These are phyloP conservation scores for Syngnathus floridae DNA, from an alignment of 2,113 vertebrate genomes.

Conservation along the genomic window DNA sequence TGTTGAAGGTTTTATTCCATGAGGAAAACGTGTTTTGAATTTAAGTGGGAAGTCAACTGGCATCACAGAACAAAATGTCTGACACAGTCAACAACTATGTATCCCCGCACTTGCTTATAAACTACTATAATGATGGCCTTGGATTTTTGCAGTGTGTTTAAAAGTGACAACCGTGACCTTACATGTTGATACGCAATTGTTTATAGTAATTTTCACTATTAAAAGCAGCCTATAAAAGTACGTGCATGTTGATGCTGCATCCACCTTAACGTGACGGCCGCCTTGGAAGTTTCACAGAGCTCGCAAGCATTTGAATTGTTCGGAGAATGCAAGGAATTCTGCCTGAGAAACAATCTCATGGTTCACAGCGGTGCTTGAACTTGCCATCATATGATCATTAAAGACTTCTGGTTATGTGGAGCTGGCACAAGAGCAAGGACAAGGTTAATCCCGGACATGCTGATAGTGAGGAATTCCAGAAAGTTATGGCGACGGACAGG, in stretches of 20 bases:
- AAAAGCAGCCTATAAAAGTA: background rate
- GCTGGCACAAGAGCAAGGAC: background rate
- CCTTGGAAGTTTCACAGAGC: conserved; percentile 30
- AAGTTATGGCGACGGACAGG: background rate
- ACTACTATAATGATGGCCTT: too few species aligned
- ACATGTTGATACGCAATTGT: background rate
- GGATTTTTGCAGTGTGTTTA: background rate
- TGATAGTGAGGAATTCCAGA: background rate
- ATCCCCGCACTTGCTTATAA: background rate
- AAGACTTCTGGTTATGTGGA: conserved; percentile 21
- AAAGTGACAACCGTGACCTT: background rate
- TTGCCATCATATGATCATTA: conserved; percentile 46
- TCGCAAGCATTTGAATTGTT: conserved; percentile 43
- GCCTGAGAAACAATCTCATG: conserved; percentile 29
- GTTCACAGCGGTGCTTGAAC: conserved; percentile 27
- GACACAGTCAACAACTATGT: background rate
- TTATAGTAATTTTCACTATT: background rate
- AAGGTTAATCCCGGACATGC: background rate
- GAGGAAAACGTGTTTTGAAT: background rate
- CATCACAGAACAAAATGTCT: background rate
- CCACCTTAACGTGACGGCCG: background rate
- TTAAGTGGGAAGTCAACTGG: background rate
- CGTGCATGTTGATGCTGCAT: conserved; percentile 13
- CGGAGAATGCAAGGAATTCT: conserved; percentile 50
- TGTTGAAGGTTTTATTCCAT: background rate